Evolutionary conservation across 2,888 invertebrate genomes (phyloP), one percentile per base, ranked within the genome.

Genomic region (Brachypterus glaber): DNA sequence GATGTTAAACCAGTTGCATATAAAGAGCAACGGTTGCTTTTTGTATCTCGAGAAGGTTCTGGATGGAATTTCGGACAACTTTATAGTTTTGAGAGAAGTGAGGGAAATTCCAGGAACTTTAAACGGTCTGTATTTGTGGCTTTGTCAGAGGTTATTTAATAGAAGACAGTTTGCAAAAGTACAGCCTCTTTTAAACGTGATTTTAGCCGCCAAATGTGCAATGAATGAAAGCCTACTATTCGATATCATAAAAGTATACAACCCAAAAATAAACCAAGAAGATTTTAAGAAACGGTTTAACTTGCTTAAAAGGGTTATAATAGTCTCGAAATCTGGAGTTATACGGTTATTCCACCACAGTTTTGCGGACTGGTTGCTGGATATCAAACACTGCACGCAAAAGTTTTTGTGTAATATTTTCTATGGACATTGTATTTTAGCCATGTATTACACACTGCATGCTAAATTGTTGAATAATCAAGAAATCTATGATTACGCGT

Each of bases 361-460:
- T 43, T 95, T 95, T 64, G 86, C 91, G 15, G 85, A 87, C 59
- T 96, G 96, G 96, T 68, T 96, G 49, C 69, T 89, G 36, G 96
- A 96, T 63, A 93, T 96, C n/a, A 96, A 96, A 65, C 93, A 96
- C 59, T 93, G 95, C 63, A 96, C 95, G 2, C 84, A 91, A 51
- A 86, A 91, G 52, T 96, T 91, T 65, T 72, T 95, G 46, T 95
- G 91, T 63, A 81, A 82, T 48, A 80, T 86, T 5, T 72, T 78
- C 34, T 87, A 89, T 51, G 95, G 95, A 0, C 93, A 95, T 63
- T 84, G 84, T 7, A 85, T 87, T 62, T 71, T 91, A 26, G 84
- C 87, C 13, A 84, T 91, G 79, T 79, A 82, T 57, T 84, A 88
- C 69, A 75, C 82, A 33, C 66, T 83, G 32, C 74, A 80, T 14